Evolutionary conservation across 2,888 invertebrate genomes (phyloP), one percentile per base, ranked within the genome.

Genomic region (Troilus luridus): DNA sequence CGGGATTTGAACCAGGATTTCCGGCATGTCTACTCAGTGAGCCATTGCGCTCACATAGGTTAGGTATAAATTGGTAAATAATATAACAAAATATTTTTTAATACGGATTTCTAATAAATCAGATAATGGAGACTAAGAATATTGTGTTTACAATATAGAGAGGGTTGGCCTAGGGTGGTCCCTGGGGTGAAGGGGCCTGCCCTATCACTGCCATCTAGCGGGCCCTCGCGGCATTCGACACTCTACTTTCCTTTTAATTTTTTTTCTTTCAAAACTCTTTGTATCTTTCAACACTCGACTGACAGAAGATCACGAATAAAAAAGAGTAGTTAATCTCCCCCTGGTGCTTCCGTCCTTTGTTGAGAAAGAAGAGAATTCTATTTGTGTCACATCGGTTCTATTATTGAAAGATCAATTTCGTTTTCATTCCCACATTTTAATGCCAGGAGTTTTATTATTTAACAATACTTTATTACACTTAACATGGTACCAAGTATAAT

Each of bases 181-280:
- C 54, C 81, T 21, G 10, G 10, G 54, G 10, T 8, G 54, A 6
- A 21, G 19, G n/a, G 41, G n/a, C 56, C 85, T 85, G 85, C 85
- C 17, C 85, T 85, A 85, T 85, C 85, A 85, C 56, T 85, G 85
- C 85, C 85, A 85, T 85, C 85, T 85, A 85, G 85, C 85, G 85
- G 85, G 17, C 72, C 72, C 85, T 85, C 54, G n/a, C 6, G 11
- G 54, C 85, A 85, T 56, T 85, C 85, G 85, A 56, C 85, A 85
- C 56, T 85, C 85, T 56, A 54, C 85, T 54, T 56, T n/a, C 21
- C 85, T 85, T 56, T 85, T 85, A 56, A 56, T 85, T 85, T 85
- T 85, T 67, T 56, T n/a, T 85, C 56, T 21, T 85, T 85, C 56
- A 21, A 54, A 21, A 14, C 85, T 58, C 85, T 56, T 85, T 85